These are phyloP conservation scores for Nannoperca australis DNA, from an alignment of 2,797 vertebrate species.

Conservation along the genomic window DNA sequence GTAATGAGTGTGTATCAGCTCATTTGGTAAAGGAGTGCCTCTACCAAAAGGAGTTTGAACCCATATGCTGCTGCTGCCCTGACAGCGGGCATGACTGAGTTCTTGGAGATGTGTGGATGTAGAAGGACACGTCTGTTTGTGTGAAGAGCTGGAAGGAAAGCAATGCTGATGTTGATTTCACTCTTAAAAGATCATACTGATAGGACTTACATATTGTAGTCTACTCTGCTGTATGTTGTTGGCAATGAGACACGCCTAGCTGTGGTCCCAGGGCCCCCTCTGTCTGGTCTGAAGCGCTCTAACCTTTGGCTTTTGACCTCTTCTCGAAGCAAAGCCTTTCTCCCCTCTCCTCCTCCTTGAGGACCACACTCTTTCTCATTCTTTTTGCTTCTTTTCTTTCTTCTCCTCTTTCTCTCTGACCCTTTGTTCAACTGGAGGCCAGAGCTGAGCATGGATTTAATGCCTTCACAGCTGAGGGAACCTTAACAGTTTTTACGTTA, in stretches of 20 bases:
- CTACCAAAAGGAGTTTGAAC: neutral
- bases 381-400: slow-evolving; percentile 44
- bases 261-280: slow-evolving; percentile 34
- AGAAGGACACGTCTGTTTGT: neutral
- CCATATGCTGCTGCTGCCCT: neutral
- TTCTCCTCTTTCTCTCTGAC: slow-evolving; percentile 34
- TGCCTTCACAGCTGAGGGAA: slow-evolving; percentile 63
- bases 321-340: slow-evolving; percentile 39
- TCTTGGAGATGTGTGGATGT: neutral
- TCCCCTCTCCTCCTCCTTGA: slow-evolving; percentile 38
- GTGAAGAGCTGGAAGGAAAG: neutral
- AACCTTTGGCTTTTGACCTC: slow-evolving; percentile 67
- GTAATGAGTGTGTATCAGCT: neutral
- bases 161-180: neutral
- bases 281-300: slow-evolving; percentile 55
- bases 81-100: neutral
- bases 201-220: neutral
- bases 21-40: neutral
- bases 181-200: neutral
- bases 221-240: neutral
- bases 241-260: slow-evolving; percentile 12
- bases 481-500: slow-evolving; percentile 23
- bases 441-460: slow-evolving; percentile 40
- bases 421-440: slow-evolving; percentile 55
- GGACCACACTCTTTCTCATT: slow-evolving; percentile 42